Evolutionary conservation across 2,797 vertebrate genomes (phyloP), one percentile per base, ranked within the genome.

Genomic region (Platyrinchus mystaceus): DNA sequence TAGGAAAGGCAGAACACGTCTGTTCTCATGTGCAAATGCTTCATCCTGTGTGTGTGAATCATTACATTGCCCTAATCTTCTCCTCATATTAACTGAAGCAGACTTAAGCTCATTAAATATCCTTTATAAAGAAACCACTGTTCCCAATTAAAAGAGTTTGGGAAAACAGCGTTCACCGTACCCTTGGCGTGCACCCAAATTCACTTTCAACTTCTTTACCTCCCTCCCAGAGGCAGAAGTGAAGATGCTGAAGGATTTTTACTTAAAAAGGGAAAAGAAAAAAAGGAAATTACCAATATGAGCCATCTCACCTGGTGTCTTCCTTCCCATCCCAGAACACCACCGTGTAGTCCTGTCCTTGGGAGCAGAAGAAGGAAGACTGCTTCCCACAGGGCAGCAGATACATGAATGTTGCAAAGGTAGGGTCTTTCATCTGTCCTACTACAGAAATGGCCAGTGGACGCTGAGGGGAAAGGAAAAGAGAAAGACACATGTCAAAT

Each of bases 301-400:
- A 90, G 37, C 37, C 1, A 0, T 59, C 87, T 89, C 99, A 96
- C 99, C 99, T 99, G 95, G 97, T 84, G 2, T 98, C 98, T 64
- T 98, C 98, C 84, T 98, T 98, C 83, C 98, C 99, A 2, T 98
- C 97, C 99, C 99, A 99, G 97, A 99, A 99, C 41, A 99, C 98
- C 13, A 99, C 98, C 0, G 97, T 99, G 97, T 97, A 94, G 62
- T 99, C 99, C 94, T 98, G 99, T 62, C 98, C 97, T 18, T 95
- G 97, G 15, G 98, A 98, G 32, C 98, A 98, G 97, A 99, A 99
- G 97, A 99, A 99, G 93, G 98, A 98, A 0, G 97, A 97, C 64
- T 99, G 99, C 87, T 94, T 98, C 94, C 98, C 98, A 26, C 99
- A 99, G 62, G 97, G 81, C 9, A 99, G 96, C 55, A 98, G 55